Conservation (phyloP, 2,113 vertebrate genomes). For the Odocoileus hemionus region DNA sequence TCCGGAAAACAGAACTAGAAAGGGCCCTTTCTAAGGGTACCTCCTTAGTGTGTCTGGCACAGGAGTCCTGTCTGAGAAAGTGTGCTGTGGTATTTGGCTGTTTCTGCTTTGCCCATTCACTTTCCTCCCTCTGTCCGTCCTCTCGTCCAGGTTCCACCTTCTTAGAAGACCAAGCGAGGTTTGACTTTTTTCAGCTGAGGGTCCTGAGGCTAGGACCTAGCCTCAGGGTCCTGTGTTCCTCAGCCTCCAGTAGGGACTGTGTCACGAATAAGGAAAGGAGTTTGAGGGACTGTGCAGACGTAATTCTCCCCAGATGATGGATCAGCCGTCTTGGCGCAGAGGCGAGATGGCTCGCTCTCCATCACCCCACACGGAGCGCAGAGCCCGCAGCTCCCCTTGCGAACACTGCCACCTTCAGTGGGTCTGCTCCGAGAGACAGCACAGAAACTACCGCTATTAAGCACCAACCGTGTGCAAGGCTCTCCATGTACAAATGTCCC, state of each 20-base stretch:
- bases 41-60: neutral
- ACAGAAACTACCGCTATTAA: neutral
- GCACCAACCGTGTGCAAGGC: neutral
- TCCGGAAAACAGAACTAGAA: slow-evolving; percentile 59
- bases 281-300: neutral
- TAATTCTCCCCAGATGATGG: neutral
- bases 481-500: neutral
- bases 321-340: neutral
- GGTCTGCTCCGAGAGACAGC: neutral
- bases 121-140: neutral
- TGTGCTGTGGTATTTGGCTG: neutral
- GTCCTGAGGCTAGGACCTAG: neutral
- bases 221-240: neutral
- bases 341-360: neutral
- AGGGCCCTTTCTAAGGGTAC: neutral
- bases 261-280: neutral
- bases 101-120: neutral
- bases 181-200: neutral
- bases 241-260: neutral
- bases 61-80: neutral
- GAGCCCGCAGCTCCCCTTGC: neutral
- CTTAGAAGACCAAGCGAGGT: neutral
- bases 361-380: neutral
- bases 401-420: neutral
- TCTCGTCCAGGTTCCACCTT: neutral